phyloP scores from a whole-genome alignment of 2,113 vertebrate species.

The Typhlomys cinereus region DNA sequence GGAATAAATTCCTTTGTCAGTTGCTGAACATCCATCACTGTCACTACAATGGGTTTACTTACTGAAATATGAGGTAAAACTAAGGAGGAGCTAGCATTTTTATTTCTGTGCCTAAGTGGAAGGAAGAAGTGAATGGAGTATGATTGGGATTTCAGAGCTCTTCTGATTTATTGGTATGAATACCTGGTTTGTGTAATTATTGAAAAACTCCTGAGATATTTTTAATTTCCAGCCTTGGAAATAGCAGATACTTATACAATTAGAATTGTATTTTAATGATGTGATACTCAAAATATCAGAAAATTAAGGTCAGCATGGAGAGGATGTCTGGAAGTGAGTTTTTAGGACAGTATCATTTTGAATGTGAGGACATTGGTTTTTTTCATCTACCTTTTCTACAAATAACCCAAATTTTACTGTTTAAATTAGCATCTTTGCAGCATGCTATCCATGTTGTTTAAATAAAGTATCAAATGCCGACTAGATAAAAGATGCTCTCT shows the following conservation, averaged over 20 bases:
- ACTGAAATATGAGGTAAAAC: not conserved
- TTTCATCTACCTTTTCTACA: not conserved
- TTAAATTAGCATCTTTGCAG: not conserved
- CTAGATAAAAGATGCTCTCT: not conserved
- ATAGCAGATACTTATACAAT: not conserved
- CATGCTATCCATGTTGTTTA: not conserved
- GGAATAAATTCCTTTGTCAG: not conserved
- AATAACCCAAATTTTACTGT: slow-evolving; percentile 12
- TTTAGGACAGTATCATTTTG: slow-evolving; percentile 44
- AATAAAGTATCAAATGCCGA: slow-evolving; percentile 13
- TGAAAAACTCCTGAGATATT: not conserved
- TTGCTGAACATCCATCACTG: not conserved
- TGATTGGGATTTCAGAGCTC: slow-evolving; percentile 3
- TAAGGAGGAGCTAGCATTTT: not conserved
- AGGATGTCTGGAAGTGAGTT: not conserved
- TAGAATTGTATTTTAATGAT: slow-evolving; percentile 30
- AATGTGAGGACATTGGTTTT: slow-evolving; percentile 26
- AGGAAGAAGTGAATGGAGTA: not conserved
- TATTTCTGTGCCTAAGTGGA: not conserved
- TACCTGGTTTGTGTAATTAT: slow-evolving; percentile 24
- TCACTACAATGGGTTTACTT: not conserved
- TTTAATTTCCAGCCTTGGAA: not conserved
- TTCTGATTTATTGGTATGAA: not conserved
- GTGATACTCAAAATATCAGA: not conserved
- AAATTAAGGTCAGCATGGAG: slow-evolving; percentile 8